These are phyloP conservation scores for Ceryle rudis DNA, from an alignment of 2,797 vertebrate species.

Conservation along the genomic window DNA sequence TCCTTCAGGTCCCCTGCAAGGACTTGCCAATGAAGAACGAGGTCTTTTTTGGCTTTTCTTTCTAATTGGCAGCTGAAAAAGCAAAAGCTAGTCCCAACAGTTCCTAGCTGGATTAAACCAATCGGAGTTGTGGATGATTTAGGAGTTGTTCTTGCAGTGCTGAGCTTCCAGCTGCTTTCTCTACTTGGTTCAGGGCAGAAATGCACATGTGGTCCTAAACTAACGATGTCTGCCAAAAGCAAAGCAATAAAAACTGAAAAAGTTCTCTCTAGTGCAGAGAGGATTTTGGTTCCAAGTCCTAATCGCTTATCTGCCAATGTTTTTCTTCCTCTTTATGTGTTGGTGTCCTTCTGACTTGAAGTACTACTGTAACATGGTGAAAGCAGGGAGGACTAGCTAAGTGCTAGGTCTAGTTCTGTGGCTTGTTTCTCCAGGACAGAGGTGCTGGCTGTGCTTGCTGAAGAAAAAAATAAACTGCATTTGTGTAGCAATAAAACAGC, in stretches of 20 bases:
- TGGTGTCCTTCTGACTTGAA: neutral
- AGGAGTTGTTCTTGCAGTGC: neutral
- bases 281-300: neutral
- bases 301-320: neutral
- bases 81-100: neutral
- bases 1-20: neutral
- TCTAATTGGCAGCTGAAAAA: neutral
- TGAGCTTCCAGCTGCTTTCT: neutral
- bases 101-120: neutral
- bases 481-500: neutral
- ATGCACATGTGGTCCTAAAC: neutral
- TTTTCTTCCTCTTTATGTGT: neutral
- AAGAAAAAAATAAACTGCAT: neutral
- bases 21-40: neutral
- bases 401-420: neutral
- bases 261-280: rapidly evolving
- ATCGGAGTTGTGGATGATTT: neutral
- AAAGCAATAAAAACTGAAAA: neutral
- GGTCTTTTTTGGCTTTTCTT: neutral
- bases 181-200: neutral
- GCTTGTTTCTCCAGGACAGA: neutral
- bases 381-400: neutral
- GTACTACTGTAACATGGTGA: neutral
- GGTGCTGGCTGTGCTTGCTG: neutral
- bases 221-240: neutral